These are phyloP conservation scores for Strigamia maritima DNA, from an alignment of 2,888 invertebrate species.

Conservation along the genomic window DNA sequence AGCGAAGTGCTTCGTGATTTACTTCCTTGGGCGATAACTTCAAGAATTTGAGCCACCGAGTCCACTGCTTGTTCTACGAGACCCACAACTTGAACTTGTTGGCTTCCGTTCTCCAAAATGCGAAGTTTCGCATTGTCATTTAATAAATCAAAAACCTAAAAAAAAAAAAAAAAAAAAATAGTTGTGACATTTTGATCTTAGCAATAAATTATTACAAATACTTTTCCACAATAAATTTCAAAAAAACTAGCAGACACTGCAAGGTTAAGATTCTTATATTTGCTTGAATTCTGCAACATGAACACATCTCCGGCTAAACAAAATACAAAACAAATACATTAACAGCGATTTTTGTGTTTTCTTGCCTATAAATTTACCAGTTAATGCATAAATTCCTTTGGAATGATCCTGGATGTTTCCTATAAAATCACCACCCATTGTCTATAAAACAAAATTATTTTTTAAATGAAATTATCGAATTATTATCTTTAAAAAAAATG, in stretches of 20 bases:
- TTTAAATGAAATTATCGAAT: too few species aligned
- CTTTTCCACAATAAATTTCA: conserved; percentile 98
- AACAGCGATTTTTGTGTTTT: too few species aligned
- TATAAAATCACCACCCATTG: conserved; percentile 97
- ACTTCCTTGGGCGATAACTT: conserved; percentile 86
- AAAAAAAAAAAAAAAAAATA: neutral
- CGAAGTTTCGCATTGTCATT: conserved; percentile 91
- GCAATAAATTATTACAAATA: too few species aligned
- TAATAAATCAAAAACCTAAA: conserved; percentile 58
- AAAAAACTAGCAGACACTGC: conserved; percentile 94
- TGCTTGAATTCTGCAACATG: conserved; percentile 71
- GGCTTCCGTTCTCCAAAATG: conserved; percentile 95
- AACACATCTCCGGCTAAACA: too few species aligned
- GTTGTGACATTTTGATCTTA: conserved; percentile 18
- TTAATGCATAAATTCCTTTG: conserved; percentile 97
- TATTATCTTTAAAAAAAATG: too few species aligned
- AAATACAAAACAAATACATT: too few species aligned
- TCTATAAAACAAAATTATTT: too few species aligned
- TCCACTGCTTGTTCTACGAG: conserved; percentile 88
- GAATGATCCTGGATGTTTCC: conserved; percentile 93
- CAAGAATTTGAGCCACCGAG: conserved; percentile 87
- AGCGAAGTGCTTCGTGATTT: conserved; percentile 82
- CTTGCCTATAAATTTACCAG: too few species aligned
- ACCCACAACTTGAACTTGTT: conserved; percentile 96
- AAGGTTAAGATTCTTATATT: conserved; percentile 79